Base-by-base conservation (phyloP, 2,113 vertebrate species). In the Spheniscus mendiculus region DNA sequence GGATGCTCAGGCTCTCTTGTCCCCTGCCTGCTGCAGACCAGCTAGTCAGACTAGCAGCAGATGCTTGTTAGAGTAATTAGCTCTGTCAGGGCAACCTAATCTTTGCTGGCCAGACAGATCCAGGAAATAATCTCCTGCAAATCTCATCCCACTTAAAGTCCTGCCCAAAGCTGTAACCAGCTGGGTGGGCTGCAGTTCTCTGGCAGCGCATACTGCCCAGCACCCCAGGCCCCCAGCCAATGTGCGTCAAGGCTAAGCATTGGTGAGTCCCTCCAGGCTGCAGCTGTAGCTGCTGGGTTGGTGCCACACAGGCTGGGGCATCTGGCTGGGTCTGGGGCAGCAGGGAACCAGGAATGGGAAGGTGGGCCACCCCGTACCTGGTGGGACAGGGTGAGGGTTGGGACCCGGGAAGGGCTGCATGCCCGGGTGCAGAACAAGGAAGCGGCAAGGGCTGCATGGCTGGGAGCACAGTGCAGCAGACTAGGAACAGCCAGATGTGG, bases 61-160 rank as follows among this genome's bases (percentile, higher is more conserved):
- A 92, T 82, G 89, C 52, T 97, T 1, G 0, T 71, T 85, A 83
- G 65, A 19, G 5, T 5, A 52, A 94, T 95, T 86, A 83, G 71
- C 87, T 69, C 52, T 47, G 62, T 67, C 52, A 27, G 10, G 71
- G 50, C 61, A 7, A 52, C 30, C 22, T 86, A 86, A 94, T 89
- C 93, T 50, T 1, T 2, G 22, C 76, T 20, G 80, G 90, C 86
- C 93, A 86, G 95, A 95, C 71, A 26, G 80, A 71, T 18, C 44
- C 49, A 20, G 58, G 72, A 63, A 81, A 92, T 85, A 62, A 83
- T 88, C 89, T 74, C 32, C 55, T 15, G 45, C 40, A 90, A 88
- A 93, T 87, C 85, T 66, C 74, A 92, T 88, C 89, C 88, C 95
- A 42, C n/a, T 88, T 79, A 71, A 13, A 50, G 70, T 9, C 42